Base-by-base conservation (phyloP, 1,140 invertebrate species). In the Drosophila tsacasi region DNA sequence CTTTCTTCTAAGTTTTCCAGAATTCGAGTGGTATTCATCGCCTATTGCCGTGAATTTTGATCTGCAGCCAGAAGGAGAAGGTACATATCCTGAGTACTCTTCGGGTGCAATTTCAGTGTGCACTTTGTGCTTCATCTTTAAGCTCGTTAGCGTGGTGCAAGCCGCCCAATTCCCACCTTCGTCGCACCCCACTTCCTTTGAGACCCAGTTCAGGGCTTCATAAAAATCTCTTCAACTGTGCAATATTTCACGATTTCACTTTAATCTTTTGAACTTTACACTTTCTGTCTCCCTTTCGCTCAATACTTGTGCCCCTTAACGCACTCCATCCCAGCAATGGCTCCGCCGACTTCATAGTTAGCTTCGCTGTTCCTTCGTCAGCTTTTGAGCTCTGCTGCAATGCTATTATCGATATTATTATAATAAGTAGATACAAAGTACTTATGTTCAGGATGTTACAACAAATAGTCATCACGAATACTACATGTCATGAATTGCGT, bases 151-250 rank as follows among this genome's bases (percentile, higher is more conserved):
- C 63, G 54, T 50, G 19, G 44, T 17, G 30, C 69, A 50, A 73
- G 40, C 67, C 39, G 23, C 66, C 63, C 47, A 67, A 35, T 39
- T 35, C 39, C 46, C 40, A 10, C 21, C 63, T 42, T 23, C 30
- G 8, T 47, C 44, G 50, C 15, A 21, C 25, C 49, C 54, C 9
- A 25, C n/a, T 54, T 40, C 46, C 42, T 30, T 59, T 30, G 57
- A 78, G 81, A 73, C 72, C 72, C 84, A 76, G 77, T 89, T 87
- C 30, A 84, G 63, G 77, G 87, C 81, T 87, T 84, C 77, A 87
- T 87, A 89, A 89, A 87, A 87, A 87, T 84, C 81, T 84, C 81
- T 84, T 87, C 84, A 87, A 81, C 84, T 87, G 69, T 75, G 84
- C 84, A 89, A 87, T 89, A 89, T 87, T 87, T 89, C 74, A 87